These are phyloP conservation scores for Oryzias melastigma DNA, from an alignment of 2,113 vertebrate genomes.

Conservation along the genomic window DNA sequence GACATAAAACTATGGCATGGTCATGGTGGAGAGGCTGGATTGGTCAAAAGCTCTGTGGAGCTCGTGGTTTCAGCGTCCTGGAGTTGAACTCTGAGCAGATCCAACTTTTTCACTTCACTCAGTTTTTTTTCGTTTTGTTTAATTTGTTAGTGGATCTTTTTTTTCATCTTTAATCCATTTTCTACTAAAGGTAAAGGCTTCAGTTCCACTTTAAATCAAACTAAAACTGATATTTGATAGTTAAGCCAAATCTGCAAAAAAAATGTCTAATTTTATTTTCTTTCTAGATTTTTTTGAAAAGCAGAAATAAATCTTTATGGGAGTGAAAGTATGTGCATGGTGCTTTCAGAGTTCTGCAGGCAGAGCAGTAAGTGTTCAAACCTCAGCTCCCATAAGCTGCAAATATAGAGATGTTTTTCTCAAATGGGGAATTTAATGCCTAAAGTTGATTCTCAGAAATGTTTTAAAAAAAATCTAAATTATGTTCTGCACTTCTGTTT, in stretches of 20 bases:
- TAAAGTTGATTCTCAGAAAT: too few species aligned
- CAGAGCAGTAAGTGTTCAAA: too few species aligned
- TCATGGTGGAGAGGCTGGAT: not conserved
- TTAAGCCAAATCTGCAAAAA: too few species aligned
- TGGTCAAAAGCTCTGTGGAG: conserved; percentile 24
- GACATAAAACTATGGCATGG: conserved; percentile 52
- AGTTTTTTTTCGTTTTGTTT: not conserved
- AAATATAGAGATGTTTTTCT: too few species aligned
- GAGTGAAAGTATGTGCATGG: too few species aligned
- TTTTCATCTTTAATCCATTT: not conserved
- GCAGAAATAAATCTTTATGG: not conserved
- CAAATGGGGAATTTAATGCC: too few species aligned
- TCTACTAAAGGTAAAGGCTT: conserved; percentile 36
- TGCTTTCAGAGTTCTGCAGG: too few species aligned
- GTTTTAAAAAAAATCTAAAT: too few species aligned
- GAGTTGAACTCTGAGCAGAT: not conserved
- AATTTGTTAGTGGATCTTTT: conserved; percentile 6
- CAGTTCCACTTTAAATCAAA: not conserved
- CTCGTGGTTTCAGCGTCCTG: not conserved
- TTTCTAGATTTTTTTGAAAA: not conserved
- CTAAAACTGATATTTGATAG: too few species aligned
- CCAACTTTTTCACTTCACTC: not conserved
- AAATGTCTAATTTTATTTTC: not conserved
- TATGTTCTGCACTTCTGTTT: too few species aligned
- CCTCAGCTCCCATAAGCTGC: too few species aligned